Percentiles rank a stretch among this genome's conserved stretches.
phyloP scores from a whole-genome alignment of 2,888 invertebrate species.

The Pristionchus exspectatus region DNA sequence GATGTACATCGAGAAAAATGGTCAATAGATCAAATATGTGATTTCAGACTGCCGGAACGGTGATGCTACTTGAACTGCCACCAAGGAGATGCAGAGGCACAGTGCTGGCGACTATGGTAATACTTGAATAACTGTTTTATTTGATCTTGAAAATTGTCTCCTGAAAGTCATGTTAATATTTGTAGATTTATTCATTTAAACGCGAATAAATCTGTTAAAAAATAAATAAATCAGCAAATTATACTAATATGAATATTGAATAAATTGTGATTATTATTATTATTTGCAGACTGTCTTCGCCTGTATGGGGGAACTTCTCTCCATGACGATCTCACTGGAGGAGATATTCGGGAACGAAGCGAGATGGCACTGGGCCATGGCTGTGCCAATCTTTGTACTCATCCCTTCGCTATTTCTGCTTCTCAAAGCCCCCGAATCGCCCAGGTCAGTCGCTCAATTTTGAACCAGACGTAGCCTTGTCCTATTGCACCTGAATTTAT shows the following conservation, averaged over 20 bases:
- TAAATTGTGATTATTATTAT: too few relatives aligned
- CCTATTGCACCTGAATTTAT: too few relatives aligned
- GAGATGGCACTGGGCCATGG: constrained; percentile 72
- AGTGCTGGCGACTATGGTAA: constrained; percentile 70
- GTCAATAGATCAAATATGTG: background rate
- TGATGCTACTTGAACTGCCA: constrained; percentile 73
- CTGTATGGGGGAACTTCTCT: constrained; percentile 72
- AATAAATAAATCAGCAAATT: too few relatives aligned
- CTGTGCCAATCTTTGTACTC: constrained; percentile 66
- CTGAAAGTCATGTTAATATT: too few relatives aligned
- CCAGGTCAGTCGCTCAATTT: constrained; percentile 59
- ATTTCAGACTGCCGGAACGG: constrained; percentile 71
- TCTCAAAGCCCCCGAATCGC: constrained; percentile 71
- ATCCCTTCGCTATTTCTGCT: constrained; percentile 66
- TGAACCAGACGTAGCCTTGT: background rate
- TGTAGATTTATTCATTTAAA: too few relatives aligned
- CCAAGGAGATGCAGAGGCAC: constrained; percentile 70
- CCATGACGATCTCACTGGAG: constrained; percentile 71
- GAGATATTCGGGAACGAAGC: constrained; percentile 64
- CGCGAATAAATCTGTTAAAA: too few relatives aligned
- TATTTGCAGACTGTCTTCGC: constrained; percentile 74
- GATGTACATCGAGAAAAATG: background rate
- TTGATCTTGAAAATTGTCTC: too few relatives aligned
- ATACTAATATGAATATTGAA: too few relatives aligned
- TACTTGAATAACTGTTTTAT: too few relatives aligned